Conservation (phyloP, 1,140 invertebrate species). For the Hyles vespertilio region DNA sequence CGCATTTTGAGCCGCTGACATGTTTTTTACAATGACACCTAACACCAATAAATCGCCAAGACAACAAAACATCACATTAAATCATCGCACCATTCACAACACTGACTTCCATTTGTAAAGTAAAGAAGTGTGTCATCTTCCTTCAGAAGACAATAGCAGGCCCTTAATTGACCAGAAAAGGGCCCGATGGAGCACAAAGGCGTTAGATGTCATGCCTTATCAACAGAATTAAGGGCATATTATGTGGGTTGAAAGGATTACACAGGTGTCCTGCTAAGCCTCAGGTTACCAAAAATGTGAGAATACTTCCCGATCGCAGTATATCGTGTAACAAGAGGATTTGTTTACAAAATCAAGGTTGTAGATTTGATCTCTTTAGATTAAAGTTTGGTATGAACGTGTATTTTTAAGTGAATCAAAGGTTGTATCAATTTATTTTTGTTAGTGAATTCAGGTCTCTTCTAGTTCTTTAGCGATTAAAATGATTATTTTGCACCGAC, state of each 20-base stretch:
- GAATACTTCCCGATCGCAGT: constrained; percentile 3
- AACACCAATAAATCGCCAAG: constrained; percentile 1
- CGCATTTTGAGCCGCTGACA: neutral
- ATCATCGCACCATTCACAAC: constrained; percentile 68
- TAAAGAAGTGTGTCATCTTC: constrained; percentile 61
- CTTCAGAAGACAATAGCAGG: constrained; percentile 52
- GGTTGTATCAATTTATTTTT: too few relatives aligned
- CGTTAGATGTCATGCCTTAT: constrained; percentile 67
- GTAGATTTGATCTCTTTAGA: neutral
- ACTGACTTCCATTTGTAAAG: constrained; percentile 39
- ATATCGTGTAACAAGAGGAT: constrained; percentile 3
- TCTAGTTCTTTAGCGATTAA: too few relatives aligned
- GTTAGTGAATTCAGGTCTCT: too few relatives aligned
- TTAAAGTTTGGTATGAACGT: too few relatives aligned
- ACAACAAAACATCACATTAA: constrained; percentile 64
- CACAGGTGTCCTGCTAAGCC: constrained; percentile 53
- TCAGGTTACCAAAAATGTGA: constrained; percentile 32
- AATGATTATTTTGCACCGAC: too few relatives aligned
- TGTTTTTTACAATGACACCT: neutral
- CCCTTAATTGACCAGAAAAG: constrained; percentile 61
- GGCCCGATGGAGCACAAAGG: constrained; percentile 47
- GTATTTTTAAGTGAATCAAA: too few relatives aligned
- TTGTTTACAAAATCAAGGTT: constrained; percentile 14
- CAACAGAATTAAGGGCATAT: constrained; percentile 68
- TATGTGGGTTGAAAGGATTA: constrained; percentile 68